Evolutionary conservation across 1,140 invertebrate genomes (phyloP).

Genomic region (Leptonema lineaticorne): DNA sequence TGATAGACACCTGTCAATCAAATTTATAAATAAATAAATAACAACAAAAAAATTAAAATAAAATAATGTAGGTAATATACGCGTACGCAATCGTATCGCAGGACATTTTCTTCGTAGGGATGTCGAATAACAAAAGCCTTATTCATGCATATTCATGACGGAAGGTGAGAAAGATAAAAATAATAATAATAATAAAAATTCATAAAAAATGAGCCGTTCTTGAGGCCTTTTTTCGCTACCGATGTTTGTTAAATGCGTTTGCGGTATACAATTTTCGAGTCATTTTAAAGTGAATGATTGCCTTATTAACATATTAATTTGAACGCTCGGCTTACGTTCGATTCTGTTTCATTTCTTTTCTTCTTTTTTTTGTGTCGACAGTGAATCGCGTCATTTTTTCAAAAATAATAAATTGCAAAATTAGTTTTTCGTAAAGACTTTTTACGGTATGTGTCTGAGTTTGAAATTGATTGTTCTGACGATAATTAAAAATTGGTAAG

Average conservation of each 20-base stretch:
- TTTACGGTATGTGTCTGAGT: no score
- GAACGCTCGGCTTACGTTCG: conserved; percentile 8
- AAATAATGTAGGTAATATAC: not conserved
- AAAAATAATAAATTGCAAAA: no score
- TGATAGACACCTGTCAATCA: conserved; percentile 40
- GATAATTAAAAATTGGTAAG: no score
- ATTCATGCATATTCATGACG: conserved; percentile 17
- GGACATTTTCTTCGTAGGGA: not conserved
- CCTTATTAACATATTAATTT: conserved; percentile 41
- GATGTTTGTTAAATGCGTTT: conserved; percentile 31
- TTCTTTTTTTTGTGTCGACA: no score
- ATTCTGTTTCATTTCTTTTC: no score
- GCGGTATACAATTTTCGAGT: conserved; percentile 37
- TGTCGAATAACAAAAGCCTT: not conserved
- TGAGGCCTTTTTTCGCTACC: conserved; percentile 33
- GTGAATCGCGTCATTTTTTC: no score
- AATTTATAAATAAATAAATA: conserved; percentile 9
- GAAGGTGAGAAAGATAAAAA: no score
- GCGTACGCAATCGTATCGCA: not conserved
- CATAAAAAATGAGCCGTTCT: not conserved
- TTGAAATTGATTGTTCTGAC: no score
- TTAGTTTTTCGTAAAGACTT: no score
- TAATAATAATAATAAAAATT: no score
- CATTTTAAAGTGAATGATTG: conserved; percentile 33
- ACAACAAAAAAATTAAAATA: not conserved